Conservation (phyloP, 1,140 invertebrate genomes). For the Drosophila ohnishii region DNA sequence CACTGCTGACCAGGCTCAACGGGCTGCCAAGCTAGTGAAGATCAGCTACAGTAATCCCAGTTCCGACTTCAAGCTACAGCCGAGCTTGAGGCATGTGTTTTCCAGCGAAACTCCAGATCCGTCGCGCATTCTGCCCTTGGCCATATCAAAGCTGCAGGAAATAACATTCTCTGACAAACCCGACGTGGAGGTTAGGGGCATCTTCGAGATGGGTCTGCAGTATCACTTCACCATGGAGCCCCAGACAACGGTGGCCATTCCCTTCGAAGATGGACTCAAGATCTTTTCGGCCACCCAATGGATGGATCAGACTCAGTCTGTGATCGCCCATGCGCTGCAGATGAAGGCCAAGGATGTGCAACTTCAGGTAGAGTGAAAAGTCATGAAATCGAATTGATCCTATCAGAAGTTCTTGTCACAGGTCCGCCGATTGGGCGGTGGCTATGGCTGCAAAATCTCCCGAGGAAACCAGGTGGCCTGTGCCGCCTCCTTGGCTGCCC, state of each 20-base stretch:
- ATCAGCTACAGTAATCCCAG: conserved; percentile 84
- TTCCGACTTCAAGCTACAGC: conserved; percentile 15
- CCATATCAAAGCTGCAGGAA: conserved; percentile 39
- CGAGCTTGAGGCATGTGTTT: conserved; percentile 87
- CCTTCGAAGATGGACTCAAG: conserved; percentile 86
- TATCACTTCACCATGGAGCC: conserved; percentile 87
- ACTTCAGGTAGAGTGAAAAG: conserved; percentile 83
- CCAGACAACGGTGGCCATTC: conserved; percentile 85
- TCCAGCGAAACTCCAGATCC: conserved; percentile 69
- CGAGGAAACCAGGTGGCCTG: conserved; percentile 85
- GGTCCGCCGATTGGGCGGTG: conserved; percentile 87
- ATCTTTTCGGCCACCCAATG: conserved; percentile 87
- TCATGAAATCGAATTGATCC: neutral
- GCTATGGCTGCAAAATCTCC: conserved; percentile 88
- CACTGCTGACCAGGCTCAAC: conserved; percentile 85
- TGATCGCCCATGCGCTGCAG: conserved; percentile 85
- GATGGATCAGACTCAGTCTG: conserved; percentile 87
- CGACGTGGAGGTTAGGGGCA: conserved; percentile 59
- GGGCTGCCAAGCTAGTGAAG: conserved; percentile 87
- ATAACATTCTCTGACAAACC: conserved; percentile 41
- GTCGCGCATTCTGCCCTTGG: conserved; percentile 28
- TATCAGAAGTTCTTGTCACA: neutral
- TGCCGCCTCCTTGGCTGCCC: conserved; percentile 86
- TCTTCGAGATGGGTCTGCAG: conserved; percentile 77
- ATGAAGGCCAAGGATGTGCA: conserved; percentile 84